Evolutionary conservation across 1,140 invertebrate genomes (phyloP), one percentile per base, ranked within the genome.

Genomic region (Tetramorium simillimum): DNA sequence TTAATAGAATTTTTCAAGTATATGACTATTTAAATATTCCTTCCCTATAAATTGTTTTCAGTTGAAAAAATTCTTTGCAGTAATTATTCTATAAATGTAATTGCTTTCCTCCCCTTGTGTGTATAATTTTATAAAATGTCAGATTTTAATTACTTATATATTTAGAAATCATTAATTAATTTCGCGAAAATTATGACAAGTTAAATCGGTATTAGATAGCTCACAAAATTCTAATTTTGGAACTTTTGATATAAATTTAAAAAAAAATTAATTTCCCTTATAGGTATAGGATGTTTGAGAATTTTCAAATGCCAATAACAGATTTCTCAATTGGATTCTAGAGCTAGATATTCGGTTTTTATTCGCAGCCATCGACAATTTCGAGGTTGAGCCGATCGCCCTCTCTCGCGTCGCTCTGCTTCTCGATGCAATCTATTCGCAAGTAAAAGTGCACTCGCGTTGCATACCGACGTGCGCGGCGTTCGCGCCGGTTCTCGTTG

Each of bases 371-470:
- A 65, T 65, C 24, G 58, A 78, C 24, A 65, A 49, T 63, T 18
- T 6, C 21, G 21, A 46, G 49, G 58, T 63, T n/a, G 33, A 16
- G 65, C 24, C 12, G 65, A 53, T 77, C 37, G 21, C 51, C 37
- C 58, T 73, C 82, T 88, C 81, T 62, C 53, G n/a, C 3, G 56
- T 77, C 56, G 16, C 75, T 37, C 70, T 37, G 3, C 21, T 14
- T 65, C 69, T 46, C 75, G 69, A 76, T 65, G 73, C 85, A 86
- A 90, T 90, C 80, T 90, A 90, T 85, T 90, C 85, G 60, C 78
- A 75, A 87, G 86, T 67, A 89, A 90, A 87, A 90, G 49, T 58
- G 88, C 75, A 70, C 51, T 70, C 78, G 77, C 63, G 84, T 80
- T 80, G 88, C 87, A 86, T 88, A 73, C 62, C 86, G 69, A 87